Evolutionary conservation across 2,888 invertebrate species (phyloP).

Genomic region (Liodrosophila aerea): DNA sequence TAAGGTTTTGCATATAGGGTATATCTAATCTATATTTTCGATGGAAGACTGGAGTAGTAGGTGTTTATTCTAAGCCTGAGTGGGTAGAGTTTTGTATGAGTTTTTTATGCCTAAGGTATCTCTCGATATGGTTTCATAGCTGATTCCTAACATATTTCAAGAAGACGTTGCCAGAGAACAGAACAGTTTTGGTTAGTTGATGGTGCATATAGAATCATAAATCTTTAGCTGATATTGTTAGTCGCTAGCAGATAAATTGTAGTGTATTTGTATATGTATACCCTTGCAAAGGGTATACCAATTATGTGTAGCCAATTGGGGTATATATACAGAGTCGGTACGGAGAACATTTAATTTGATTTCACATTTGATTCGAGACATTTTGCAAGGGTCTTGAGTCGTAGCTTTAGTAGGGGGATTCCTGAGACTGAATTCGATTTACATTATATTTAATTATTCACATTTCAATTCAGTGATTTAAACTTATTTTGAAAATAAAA

Average conservation of each 20-base stretch:
- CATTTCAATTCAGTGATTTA: too few relatives aligned
- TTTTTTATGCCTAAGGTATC: not conserved
- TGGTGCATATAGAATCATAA: slow-evolving; percentile 23
- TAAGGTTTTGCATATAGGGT: slow-evolving; percentile 1
- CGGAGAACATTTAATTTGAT: not conserved
- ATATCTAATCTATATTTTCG: slow-evolving; percentile 15
- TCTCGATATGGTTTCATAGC: not conserved
- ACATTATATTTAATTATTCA: too few relatives aligned
- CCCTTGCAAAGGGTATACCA: not conserved
- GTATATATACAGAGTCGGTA: not conserved
- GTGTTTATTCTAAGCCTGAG: slow-evolving; percentile 31
- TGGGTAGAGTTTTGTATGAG: slow-evolving; percentile 23
- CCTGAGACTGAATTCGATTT: too few relatives aligned
- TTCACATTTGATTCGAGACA: too few relatives aligned
- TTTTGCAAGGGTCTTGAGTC: too few relatives aligned
- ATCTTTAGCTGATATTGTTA: slow-evolving; percentile 10
- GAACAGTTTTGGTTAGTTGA: slow-evolving; percentile 13
- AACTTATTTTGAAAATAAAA: too few relatives aligned
- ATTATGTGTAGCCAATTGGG: not conserved
- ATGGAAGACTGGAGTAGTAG: slow-evolving; percentile 71
- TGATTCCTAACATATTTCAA: slow-evolving; percentile 40
- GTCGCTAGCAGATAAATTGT: slow-evolving; percentile 3
- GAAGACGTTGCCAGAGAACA: slow-evolving; percentile 43
- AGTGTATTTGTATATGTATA: not conserved
- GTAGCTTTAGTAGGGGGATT: too few relatives aligned